Evolutionary conservation across 2,888 invertebrate genomes (phyloP).

Genomic region (Cryptocheilus praepositus): DNA sequence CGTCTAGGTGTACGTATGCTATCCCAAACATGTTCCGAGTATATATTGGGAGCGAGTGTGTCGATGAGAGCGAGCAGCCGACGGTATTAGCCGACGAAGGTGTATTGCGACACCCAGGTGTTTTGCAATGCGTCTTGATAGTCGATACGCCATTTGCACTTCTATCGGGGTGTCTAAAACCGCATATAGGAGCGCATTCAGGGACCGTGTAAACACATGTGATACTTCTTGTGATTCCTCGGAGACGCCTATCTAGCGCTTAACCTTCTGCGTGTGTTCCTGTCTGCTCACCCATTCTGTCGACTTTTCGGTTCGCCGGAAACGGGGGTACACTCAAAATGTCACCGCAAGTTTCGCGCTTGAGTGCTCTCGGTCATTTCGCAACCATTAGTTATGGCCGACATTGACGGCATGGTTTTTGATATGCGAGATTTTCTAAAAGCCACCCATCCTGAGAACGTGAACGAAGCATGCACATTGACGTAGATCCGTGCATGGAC

Average conservation of each 20-base stretch:
- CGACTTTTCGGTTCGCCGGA: slow-evolving; percentile 7
- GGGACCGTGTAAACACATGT: slow-evolving; percentile 45
- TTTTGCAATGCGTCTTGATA: slow-evolving; percentile 53
- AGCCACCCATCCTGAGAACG: too few species aligned
- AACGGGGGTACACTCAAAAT: too few species aligned
- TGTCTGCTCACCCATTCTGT: not conserved
- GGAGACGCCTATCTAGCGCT: slow-evolving; percentile 6
- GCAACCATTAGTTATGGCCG: too few species aligned
- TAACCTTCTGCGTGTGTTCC: slow-evolving; percentile 14
- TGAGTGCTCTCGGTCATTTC: too few species aligned
- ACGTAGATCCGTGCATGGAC: too few species aligned
- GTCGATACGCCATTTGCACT: slow-evolving; percentile 50
- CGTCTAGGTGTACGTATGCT: not conserved
- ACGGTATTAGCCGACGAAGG: slow-evolving; percentile 42
- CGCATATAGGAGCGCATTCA: slow-evolving; percentile 50
- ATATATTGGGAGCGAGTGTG: slow-evolving; percentile 18
- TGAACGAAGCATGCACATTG: too few species aligned
- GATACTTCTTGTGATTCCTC: slow-evolving; percentile 41
- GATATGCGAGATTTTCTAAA: too few species aligned
- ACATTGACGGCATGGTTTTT: too few species aligned
- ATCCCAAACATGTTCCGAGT: not conserved
- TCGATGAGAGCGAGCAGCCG: slow-evolving; percentile 23
- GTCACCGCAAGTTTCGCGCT: too few species aligned
- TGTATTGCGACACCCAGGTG: slow-evolving; percentile 52
- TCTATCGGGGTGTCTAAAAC: slow-evolving; percentile 51